Percentiles rank a stretch among this genome's conserved stretches.
Evolutionary conservation across 2,113 vertebrate genomes (phyloP).

Genomic region (Gadus macrocephalus): DNA sequence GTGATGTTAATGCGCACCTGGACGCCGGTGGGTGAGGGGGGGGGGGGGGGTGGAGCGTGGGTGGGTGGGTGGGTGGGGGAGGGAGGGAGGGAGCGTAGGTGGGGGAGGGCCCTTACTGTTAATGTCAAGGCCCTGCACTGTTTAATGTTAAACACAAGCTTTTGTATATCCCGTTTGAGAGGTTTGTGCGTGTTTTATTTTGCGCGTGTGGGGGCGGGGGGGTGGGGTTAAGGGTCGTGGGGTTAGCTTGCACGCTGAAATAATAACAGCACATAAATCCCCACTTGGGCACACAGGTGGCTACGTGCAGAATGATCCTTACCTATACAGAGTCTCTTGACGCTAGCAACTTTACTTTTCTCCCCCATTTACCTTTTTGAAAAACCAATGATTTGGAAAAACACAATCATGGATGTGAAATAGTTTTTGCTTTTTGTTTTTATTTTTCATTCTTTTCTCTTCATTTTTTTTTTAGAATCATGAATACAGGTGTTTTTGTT

Average conservation of each 20-base stretch:
- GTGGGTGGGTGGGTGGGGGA: neutral
- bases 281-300: conserved; percentile 45
- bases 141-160: conserved; percentile 65
- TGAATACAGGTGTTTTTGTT: conserved; percentile 48
- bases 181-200: conserved; percentile 44
- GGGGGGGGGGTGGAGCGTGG: conserved; percentile 15
- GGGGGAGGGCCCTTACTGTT: conserved; percentile 48
- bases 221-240: neutral
- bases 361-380: conserved; percentile 19
- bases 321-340: conserved; percentile 38
- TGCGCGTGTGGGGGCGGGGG: conserved; percentile 5
- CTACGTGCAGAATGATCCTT: conserved; percentile 37
- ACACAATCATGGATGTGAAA: conserved; percentile 57
- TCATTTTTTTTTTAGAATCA: conserved; percentile 54
- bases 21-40: conserved; percentile 7
- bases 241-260: conserved; percentile 35
- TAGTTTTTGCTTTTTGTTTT: conserved; percentile 21
- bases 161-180: conserved; percentile 64
- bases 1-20: conserved; percentile 37
- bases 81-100: neutral
- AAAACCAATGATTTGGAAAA: conserved; percentile 53
- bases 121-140: conserved; percentile 54
- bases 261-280: conserved; percentile 40
- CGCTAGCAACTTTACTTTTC: conserved; percentile 18
- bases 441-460: conserved; percentile 1